phyloP scores from a whole-genome alignment of 2,797 vertebrate genomes.

The Furcifer pardalis region DNA sequence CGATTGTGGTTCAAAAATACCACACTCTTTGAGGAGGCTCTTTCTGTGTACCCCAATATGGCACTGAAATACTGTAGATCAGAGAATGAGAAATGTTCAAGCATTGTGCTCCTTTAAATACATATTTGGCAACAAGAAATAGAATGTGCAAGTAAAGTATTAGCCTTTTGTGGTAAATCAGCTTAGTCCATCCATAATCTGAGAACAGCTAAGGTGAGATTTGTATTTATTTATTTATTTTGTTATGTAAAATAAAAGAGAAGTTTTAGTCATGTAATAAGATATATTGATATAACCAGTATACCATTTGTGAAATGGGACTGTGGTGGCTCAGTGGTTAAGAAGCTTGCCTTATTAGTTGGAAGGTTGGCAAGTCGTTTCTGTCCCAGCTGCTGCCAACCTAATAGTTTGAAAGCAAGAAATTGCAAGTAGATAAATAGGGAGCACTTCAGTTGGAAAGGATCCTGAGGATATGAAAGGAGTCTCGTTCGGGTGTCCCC shows the following conservation, averaged over 20 bases:
- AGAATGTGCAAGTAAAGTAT: neutral
- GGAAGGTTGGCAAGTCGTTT: no score
- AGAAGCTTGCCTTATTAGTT: no score
- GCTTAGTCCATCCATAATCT: neutral
- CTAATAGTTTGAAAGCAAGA: no score
- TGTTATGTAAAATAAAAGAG: neutral
- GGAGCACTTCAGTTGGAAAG: no score
- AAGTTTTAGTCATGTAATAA: rapidly evolving
- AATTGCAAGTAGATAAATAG: no score
- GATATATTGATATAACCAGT: neutral
- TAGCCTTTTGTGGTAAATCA: neutral
- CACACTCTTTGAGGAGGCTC: no score
- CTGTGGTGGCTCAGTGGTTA: no score
- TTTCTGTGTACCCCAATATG: no score
- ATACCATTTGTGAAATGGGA: neutral
- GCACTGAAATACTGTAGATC: conserved; percentile 38
- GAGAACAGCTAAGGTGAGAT: neutral
- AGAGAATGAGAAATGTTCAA: conserved; percentile 43
- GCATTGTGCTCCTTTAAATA: conserved; percentile 39
- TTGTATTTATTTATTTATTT: neutral
- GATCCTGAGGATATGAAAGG: no score
- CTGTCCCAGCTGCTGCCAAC: no score
- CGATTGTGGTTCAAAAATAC: no score
- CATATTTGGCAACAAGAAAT: conserved; percentile 42
- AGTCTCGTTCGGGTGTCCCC: no score